phyloP scores from a whole-genome alignment of 2,113 vertebrate species.

The Eulemur rufifrons region DNA sequence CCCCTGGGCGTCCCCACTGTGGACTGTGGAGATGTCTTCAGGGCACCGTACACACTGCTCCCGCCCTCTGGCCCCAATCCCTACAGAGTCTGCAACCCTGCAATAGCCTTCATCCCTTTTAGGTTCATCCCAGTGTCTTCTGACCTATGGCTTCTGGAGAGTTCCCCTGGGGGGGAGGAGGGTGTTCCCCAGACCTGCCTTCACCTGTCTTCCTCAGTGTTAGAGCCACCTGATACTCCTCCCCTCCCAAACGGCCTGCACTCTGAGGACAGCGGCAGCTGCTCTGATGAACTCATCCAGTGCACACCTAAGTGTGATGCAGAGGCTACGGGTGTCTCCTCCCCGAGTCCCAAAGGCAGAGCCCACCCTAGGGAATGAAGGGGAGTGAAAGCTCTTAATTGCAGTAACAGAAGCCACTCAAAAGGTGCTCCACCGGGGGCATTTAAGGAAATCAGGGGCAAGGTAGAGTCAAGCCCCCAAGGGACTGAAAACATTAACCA shows the following conservation, averaged over 20 bases:
- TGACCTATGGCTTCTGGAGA: background rate
- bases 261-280: background rate
- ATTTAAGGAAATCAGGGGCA: background rate
- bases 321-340: background rate
- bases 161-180: accelerated
- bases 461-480: background rate
- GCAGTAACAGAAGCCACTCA: background rate
- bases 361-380: background rate
- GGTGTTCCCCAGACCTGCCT: background rate
- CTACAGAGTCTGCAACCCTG: background rate
- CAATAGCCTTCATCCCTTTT: background rate
- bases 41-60: background rate
- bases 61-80: no score
- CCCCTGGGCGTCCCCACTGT: background rate
- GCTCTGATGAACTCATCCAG: background rate
- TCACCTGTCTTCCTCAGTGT: background rate
- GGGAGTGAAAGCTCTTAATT: background rate
- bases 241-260: background rate
- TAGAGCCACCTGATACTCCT: background rate
- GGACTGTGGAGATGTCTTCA: background rate
- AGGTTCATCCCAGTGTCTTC: background rate
- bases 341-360: background rate
- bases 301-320: background rate
- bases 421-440: background rate
- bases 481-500: background rate